phyloP scores from a whole-genome alignment of 2,888 invertebrate species.

The Bugulina stolonifera region DNA sequence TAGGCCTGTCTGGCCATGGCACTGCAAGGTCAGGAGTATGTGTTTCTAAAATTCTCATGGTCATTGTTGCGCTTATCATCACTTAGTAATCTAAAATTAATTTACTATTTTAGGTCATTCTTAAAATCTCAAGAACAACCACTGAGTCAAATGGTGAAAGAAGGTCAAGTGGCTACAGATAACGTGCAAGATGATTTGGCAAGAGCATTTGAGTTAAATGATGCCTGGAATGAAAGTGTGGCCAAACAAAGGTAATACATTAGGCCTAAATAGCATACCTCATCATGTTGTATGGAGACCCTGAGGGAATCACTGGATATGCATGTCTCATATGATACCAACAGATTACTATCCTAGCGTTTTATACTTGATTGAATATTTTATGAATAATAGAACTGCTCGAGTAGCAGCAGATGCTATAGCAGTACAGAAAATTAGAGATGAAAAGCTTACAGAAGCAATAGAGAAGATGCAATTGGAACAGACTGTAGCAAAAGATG shows the following conservation, averaged over 20 bases:
- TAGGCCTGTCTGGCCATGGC: too few relatives aligned
- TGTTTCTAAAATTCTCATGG: too few relatives aligned
- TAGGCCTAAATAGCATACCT: not conserved
- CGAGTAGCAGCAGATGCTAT: not conserved
- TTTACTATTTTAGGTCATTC: not conserved
- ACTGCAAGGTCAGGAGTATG: too few relatives aligned
- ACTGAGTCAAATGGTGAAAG: slow-evolving; percentile 1
- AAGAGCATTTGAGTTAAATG: not conserved
- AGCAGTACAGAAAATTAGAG: not conserved
- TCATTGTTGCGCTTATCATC: too few relatives aligned
- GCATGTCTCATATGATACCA: too few relatives aligned
- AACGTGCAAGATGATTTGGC: not conserved
- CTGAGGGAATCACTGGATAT: too few relatives aligned
- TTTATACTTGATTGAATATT: too few relatives aligned
- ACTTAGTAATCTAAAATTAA: too few relatives aligned
- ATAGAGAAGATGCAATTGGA: not conserved
- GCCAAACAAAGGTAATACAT: slow-evolving; percentile 17
- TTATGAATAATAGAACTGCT: slow-evolving; percentile 4
- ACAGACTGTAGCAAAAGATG: not conserved
- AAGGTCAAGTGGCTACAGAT: not conserved
- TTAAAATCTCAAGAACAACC: not conserved
- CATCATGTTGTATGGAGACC: too few relatives aligned
- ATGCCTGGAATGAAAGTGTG: slow-evolving; percentile 5
- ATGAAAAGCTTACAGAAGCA: not conserved
- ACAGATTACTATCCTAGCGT: too few relatives aligned